Evolutionary conservation across 1,140 invertebrate species (phyloP).

Genomic region (Drosophila gunungcola): DNA sequence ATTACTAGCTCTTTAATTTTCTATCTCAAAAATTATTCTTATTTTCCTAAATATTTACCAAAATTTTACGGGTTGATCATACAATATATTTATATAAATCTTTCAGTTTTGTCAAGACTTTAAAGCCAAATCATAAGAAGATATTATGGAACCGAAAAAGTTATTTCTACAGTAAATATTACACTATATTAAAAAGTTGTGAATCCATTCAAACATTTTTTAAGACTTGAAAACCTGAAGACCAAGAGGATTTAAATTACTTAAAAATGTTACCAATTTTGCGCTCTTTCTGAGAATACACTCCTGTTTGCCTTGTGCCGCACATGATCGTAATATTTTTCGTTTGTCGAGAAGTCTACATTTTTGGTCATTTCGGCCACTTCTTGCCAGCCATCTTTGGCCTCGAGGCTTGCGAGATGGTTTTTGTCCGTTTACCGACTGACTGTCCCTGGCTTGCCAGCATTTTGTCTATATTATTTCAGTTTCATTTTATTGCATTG

Average conservation of each 20-base stretch:
- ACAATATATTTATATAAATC: no score
- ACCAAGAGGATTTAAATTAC: background rate
- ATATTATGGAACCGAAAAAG: no score
- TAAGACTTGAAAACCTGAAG: no score
- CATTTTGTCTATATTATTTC: conserved; percentile 76
- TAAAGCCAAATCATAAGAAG: no score
- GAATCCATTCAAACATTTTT: no score
- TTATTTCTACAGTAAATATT: no score
- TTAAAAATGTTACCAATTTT: background rate
- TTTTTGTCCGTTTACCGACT: conserved; percentile 21
- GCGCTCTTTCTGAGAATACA: background rate
- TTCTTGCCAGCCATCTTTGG: conserved; percentile 66
- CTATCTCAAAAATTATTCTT: no score
- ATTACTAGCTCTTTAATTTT: no score
- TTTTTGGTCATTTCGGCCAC: conserved; percentile 24
- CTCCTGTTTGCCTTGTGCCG: conserved; percentile 6
- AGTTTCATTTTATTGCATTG: conserved; percentile 79
- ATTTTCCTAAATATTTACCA: no score
- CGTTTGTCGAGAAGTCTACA: conserved; percentile 11
- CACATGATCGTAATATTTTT: conserved; percentile 29
- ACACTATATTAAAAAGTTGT: no score
- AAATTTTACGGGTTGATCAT: no score
- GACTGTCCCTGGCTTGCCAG: conserved; percentile 20
- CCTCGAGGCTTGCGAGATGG: conserved; percentile 50
- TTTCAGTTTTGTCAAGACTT: no score